phyloP scores from a whole-genome alignment of 2,888 invertebrate genomes.

The Kuschelorhynchus macadamiae region DNA sequence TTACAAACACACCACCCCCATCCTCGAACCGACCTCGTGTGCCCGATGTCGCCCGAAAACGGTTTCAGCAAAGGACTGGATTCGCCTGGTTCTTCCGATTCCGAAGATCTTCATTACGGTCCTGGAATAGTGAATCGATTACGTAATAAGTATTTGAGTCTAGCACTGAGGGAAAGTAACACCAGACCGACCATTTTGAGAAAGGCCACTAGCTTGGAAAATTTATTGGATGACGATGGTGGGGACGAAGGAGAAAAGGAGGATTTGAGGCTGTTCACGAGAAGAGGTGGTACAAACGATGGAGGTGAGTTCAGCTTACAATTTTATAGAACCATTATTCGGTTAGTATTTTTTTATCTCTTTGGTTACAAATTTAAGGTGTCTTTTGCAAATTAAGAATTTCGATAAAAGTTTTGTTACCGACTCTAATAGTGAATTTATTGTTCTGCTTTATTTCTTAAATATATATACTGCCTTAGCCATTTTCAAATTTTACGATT shows the following conservation, averaged over 20 bases:
- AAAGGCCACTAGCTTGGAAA: constrained; percentile 88
- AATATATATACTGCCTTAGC: too few relatives aligned
- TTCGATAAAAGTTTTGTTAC: too few relatives aligned
- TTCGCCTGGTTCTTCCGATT: constrained; percentile 43
- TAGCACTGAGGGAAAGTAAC: constrained; percentile 80
- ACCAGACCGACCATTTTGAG: constrained; percentile 79
- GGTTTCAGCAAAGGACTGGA: constrained; percentile 40
- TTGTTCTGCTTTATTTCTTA: too few relatives aligned
- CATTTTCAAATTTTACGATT: too few relatives aligned
- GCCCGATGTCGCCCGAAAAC: constrained; percentile 47
- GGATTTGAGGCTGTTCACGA: constrained; percentile 24
- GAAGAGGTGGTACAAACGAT: constrained; percentile 45
- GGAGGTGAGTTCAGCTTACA: constrained; percentile 28
- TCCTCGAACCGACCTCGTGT: constrained; percentile 30
- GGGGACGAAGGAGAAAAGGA: constrained; percentile 55
- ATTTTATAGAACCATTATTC: too few relatives aligned
- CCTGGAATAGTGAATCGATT: constrained; percentile 92
- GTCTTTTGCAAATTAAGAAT: too few relatives aligned
- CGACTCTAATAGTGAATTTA: too few relatives aligned
- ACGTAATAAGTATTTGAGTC: constrained; percentile 87
- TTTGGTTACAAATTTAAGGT: too few relatives aligned
- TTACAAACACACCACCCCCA: constrained; percentile 49
- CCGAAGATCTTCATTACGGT: constrained; percentile 89
- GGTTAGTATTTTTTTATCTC: too few relatives aligned
- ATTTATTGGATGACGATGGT: constrained; percentile 80